Evolutionary conservation across 2,888 invertebrate species (phyloP), one percentile per base, ranked within the genome.

Genomic region (Chromoteleia sp.): DNA sequence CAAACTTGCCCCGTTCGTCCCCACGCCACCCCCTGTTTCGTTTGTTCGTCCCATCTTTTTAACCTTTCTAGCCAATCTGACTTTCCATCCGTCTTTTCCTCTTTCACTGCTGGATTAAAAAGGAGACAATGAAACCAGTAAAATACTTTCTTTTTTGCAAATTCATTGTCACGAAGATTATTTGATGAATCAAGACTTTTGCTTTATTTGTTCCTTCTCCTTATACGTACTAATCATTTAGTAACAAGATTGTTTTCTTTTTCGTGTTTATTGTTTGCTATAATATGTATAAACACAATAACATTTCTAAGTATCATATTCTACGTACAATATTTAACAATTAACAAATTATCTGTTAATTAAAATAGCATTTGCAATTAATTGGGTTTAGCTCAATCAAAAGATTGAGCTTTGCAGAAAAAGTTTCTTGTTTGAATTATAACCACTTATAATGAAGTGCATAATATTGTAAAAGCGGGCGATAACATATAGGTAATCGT

Each of bases 61-160:
- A 59, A 56, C 74, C 79, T 79, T 80, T 82, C 79, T 61, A 77
- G 82, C 84, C 73, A 84, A 82, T 75, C 75, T 82, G 70, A 68
- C 71, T 76, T 63, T 54, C 33, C 74, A 65, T 61, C 48, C 33
- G 36, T 52, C 73, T 58, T 19, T 45, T 39, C 61, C 54, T 41
- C 58, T 74, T 84, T 83, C 56, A 63, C 33, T 48, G 48, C 33
- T 50, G 74, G 67, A 73, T 79, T 73, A 79, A 79, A 79, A 73
- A 73, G 73, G 39, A 73, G 79, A 73, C 73, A 79, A 79, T 79
- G 56, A 65, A 59, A 15, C 30, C 63, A 29, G 19, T 15, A 17
- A 58, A 71, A 59, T 59, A 21, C 48, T 71, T 43, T 12, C 50
- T 63, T 58, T 78, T 65, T 74, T 10, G 61, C 43, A 61, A 76